phyloP scores from a whole-genome alignment of 2,888 invertebrate species.

The Odontocolon sp. region DNA sequence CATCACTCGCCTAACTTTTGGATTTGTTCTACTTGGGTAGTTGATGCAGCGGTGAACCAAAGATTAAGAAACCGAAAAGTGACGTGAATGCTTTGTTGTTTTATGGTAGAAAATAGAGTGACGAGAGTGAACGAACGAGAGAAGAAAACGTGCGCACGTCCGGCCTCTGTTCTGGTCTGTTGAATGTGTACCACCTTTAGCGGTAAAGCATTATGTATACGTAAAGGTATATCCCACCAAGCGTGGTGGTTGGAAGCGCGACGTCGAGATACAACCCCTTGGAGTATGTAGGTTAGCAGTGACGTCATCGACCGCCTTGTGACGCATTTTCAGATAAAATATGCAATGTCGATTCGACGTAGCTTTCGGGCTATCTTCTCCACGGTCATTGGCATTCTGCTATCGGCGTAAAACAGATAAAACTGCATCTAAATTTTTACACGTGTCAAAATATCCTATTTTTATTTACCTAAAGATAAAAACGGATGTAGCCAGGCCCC shows the following conservation, averaged over 20 bases:
- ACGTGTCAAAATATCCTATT: no score
- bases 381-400: constrained; percentile 62
- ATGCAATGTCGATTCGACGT: constrained; percentile 64
- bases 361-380: constrained; percentile 56
- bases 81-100: constrained; percentile 33
- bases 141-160: constrained; percentile 17
- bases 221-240: constrained; percentile 35
- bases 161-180: not conserved
- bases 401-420: constrained; percentile 12
- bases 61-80: not conserved
- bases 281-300: constrained; percentile 75
- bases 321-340: constrained; percentile 68
- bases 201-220: constrained; percentile 33
- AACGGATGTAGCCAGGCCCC: no score
- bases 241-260: constrained; percentile 31
- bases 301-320: constrained; percentile 72
- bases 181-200: constrained; percentile 25
- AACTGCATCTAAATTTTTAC: no score
- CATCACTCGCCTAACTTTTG: no score
- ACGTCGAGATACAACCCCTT: constrained; percentile 62
- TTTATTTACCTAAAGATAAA: no score
- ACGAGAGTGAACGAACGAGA: not conserved
- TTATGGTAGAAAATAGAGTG: not conserved
- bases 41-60: no score
- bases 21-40: no score